Evolutionary conservation across 2,888 invertebrate species (phyloP), one percentile per base, ranked within the genome.

Genomic region (Lissocephala sabroskyi): DNA sequence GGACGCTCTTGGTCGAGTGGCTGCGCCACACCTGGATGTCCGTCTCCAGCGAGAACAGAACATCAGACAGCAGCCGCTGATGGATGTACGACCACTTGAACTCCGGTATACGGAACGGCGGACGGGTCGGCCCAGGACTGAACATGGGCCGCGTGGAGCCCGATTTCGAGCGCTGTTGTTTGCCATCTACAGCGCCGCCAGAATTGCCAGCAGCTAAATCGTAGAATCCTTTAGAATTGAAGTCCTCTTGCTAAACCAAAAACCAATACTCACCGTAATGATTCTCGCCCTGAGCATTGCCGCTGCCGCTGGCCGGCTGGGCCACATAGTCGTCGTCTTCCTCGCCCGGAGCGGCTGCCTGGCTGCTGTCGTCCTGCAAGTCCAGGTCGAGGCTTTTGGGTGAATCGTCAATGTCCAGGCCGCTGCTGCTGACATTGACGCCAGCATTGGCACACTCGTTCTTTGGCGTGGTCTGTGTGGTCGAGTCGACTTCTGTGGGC

Each of bases 61-160:
- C 93, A 85, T 99, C 99, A 10, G 97, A 96, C 0, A 99, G 87
- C 46, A 99, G 87, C 53, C 97, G 89, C 85, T 99, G 97, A 86
- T 99, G 99, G 65, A 99, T 96, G 85, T 96, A 95, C 1, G 98
- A 99, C 99, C 99, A 99, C 76, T 97, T 94, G 87, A 99, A 99
- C 86, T 99, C 99, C 17, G 99, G 99, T 83, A 99, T 99, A 63
- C 99, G 90, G 86, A 99, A 99, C 2, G 98, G 97, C 16, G 96
- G 97, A 68, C 95, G 89, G 46, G 96, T 94, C 29, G 96, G 94
- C 3, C 96, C 95, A 51, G 96, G 94, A 73, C 95, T 96, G 85
- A 96, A 96, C 93, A 96, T 95, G 45, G 96, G 95, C 46, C 95
- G 89, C 13, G 89, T 89, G 73, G 91, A 90, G 60, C 87, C 87